Base-by-base conservation (phyloP, 53 echinoderm and acorn worm genomes). In the Mesocentrotus franciscanus region DNA sequence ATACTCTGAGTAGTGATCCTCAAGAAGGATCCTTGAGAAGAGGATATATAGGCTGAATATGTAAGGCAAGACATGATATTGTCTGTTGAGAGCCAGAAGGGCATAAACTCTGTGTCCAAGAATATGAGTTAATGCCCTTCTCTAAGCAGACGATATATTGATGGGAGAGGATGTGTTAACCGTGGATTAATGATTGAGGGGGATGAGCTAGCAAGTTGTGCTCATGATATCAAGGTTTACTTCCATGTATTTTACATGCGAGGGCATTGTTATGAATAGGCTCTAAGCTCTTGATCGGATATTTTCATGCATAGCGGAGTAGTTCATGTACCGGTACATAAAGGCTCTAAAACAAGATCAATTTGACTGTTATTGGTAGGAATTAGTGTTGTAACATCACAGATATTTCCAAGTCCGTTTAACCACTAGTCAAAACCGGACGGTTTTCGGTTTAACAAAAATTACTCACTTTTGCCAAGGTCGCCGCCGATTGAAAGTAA, bases 201-300 rank as follows among this genome's bases (percentile, higher is more conserved):
- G 24, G 68, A 68, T 24, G 74, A 12, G 74, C 74, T 74, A 74
- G 29, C 2, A 68, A 68, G 24, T 24, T 49, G 49, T 49, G 49
- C 49, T 49, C 6, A 49, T 2, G 24, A 24, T 68, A 68, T 20
- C 30, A 0, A 74, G 32, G 29, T 30, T 12, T 74, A 30, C 30
- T 74, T 10, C 30, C 14, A 32, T 74, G 14, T 12, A 74, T 74
- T 74, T 11, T 10, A 29, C 14, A 74, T 74, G 74, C 32, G 74
- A 74, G 74, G 11, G 74, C 32, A 74, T 74, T 74, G 30, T 74
- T 30, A 74, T 74, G 74, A 74, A 74, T 74, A 74, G 74, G 74
- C 11, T 74, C 1, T 74, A 32, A 74, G 74, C 30, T 30, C 29
- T 29, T 9, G 32, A 10, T 74, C 32, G 32, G 10, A 32, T 32